Evolutionary conservation across 2,113 vertebrate species (phyloP).

Genomic region (Pteronura brasiliensis): DNA sequence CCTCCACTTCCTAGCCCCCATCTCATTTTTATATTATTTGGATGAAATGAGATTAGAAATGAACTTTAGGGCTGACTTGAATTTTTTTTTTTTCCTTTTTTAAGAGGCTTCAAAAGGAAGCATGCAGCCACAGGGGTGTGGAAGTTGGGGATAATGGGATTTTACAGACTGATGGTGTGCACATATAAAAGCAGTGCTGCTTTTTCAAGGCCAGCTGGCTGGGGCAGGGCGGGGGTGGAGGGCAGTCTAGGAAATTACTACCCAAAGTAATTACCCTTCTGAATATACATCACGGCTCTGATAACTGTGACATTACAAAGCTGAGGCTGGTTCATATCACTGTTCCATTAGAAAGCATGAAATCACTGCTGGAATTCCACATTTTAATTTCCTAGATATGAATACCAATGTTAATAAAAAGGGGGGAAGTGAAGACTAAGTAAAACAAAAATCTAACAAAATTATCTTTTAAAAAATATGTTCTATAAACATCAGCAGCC

Average conservation of each 20-base stretch:
- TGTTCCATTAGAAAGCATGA: background rate
- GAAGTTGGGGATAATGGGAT: slow-evolving; percentile 65
- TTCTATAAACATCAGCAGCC: background rate
- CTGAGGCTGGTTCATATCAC: slow-evolving; percentile 2
- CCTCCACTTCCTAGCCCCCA: background rate
- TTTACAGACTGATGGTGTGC: slow-evolving; percentile 60
- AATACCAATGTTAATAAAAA: background rate
- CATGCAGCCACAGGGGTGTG: slow-evolving; percentile 46
- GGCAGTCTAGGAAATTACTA: slow-evolving; percentile 52
- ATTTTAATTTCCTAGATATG: slow-evolving; percentile 27
- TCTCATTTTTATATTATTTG: slow-evolving; percentile 29
- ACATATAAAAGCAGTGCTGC: slow-evolving; percentile 54
- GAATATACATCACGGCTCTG: slow-evolving; percentile 21
- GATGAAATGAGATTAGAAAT: slow-evolving; percentile 55
- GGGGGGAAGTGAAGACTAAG: background rate
- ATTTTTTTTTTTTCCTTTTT: background rate
- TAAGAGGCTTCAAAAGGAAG: slow-evolving; percentile 60
- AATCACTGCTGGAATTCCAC: slow-evolving; percentile 27
- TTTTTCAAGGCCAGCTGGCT: slow-evolving; percentile 48
- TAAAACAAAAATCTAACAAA: slow-evolving; percentile 27
- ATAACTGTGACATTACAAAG: slow-evolving; percentile 40
- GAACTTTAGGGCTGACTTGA: slow-evolving; percentile 30
- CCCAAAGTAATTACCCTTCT: slow-evolving; percentile 61
- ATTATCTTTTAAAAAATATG: background rate
- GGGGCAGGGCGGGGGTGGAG: background rate